Evolutionary conservation across 2,797 vertebrate species (phyloP).

Genomic region (Smutsia gigantea): DNA sequence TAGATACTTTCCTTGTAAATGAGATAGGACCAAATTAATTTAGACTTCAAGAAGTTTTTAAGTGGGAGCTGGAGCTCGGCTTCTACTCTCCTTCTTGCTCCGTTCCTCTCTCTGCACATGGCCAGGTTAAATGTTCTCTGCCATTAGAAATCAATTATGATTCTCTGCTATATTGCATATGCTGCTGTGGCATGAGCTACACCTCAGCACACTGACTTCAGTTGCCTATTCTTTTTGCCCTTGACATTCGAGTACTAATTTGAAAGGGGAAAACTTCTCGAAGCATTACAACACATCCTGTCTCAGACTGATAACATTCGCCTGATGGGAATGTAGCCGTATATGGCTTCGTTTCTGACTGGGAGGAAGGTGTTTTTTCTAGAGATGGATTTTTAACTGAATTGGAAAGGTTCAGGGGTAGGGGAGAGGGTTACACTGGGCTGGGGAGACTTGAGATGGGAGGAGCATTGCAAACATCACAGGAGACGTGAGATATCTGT

Average conservation of each 20-base stretch:
- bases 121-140: constrained; percentile 12
- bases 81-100: constrained; percentile 10
- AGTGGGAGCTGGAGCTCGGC: constrained; percentile 55
- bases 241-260: constrained; percentile 30
- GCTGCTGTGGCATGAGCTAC: background rate
- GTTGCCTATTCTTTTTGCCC: constrained; percentile 46
- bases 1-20: constrained; percentile 70
- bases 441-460: background rate
- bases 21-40: constrained; percentile 69
- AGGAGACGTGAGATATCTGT: background rate
- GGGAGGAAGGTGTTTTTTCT: background rate
- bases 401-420: background rate
- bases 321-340: background rate
- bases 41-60: constrained; percentile 74
- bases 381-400: background rate
- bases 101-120: background rate
- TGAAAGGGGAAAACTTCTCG: constrained; percentile 9
- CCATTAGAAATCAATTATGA: constrained; percentile 64
- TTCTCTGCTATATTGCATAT: background rate
- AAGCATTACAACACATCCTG: background rate
- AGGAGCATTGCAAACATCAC: background rate
- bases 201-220: background rate
- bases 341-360: background rate
- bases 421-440: background rate
- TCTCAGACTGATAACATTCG: background rate